A percentile compares a stretch with the other conserved stretches of the same genome.
Evolutionary conservation across 2,113 vertebrate genomes (phyloP).

Genomic region (Hypomesus transpacificus): DNA sequence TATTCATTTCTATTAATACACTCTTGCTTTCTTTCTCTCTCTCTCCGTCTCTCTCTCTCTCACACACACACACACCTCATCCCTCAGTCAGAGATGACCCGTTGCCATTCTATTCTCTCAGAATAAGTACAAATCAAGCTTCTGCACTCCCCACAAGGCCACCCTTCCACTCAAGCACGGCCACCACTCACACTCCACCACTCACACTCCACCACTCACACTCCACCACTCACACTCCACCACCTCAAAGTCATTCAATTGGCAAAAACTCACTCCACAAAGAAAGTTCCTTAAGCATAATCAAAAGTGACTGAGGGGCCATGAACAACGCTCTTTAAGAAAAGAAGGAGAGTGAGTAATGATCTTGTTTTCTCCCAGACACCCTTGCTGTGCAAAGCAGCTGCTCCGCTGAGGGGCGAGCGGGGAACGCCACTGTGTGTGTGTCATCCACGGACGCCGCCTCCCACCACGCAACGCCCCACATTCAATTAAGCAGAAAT

Average conservation of each 20-base stretch:
- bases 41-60: not conserved
- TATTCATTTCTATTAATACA: not conserved
- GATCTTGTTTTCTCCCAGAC: conserved; percentile 10
- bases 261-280: not conserved
- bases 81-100: not conserved
- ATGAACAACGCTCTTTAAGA: not conserved
- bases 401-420: conserved; percentile 3
- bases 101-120: too few relatives aligned
- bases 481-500: conserved; percentile 31
- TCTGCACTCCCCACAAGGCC: too few relatives aligned
- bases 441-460: conserved; percentile 11
- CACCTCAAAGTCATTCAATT: too few relatives aligned
- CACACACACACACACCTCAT: conserved; percentile 5
- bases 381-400: conserved; percentile 5
- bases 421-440: not conserved
- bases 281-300: conserved; percentile 14
- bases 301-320: conserved; percentile 1
- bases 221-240: too few relatives aligned
- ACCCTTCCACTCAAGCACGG: too few relatives aligned
- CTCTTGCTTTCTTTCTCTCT: too few relatives aligned
- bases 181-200: too few relatives aligned
- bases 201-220: too few relatives aligned
- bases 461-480: conserved; percentile 11
- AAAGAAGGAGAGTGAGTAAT: conserved; percentile 1
- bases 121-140: too few relatives aligned